Percentiles rank a stretch among this genome's conserved stretches.
These are phyloP conservation scores for Siphamia tubifer DNA, from an alignment of 2,113 vertebrate species.

Conservation along the genomic window DNA sequence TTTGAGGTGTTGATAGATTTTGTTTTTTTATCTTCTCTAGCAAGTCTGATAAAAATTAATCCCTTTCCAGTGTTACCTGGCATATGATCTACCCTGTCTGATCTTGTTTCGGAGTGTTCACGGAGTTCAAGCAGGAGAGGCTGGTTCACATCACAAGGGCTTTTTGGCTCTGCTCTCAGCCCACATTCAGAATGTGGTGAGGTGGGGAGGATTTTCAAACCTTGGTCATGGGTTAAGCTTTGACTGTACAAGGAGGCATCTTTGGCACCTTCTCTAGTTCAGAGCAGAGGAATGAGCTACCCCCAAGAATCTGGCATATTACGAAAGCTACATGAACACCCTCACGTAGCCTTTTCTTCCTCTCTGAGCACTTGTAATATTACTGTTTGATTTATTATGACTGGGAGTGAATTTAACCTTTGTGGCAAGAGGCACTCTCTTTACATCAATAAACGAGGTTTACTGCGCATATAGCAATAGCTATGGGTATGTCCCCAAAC, in stretches of 20 bases:
- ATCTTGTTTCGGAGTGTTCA: conserved; percentile 1
- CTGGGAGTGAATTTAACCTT: conserved; percentile 2
- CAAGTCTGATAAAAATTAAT: conserved; percentile 23
- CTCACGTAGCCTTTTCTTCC: conserved; percentile 58
- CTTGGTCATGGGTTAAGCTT: conserved; percentile 41
- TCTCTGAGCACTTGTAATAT: background rate
- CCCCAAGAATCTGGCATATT: conserved; percentile 42
- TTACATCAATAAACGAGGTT: conserved; percentile 14
- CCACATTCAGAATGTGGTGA: conserved; percentile 22
- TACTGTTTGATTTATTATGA: conserved; percentile 22
- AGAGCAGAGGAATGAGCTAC: conserved; percentile 28
- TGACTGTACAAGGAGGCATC: conserved; percentile 38
- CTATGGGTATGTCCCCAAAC: too few species aligned
- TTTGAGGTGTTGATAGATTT: background rate
- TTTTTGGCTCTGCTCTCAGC: conserved; percentile 44
- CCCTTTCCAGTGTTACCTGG: conserved; percentile 26
- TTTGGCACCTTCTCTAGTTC: conserved; percentile 36
- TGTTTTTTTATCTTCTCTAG: conserved; percentile 2
- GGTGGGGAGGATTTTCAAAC: conserved; percentile 40
- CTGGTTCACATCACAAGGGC: conserved; percentile 49
- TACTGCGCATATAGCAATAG: too few species aligned
- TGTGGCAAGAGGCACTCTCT: background rate
- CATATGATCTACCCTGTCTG: conserved; percentile 26
- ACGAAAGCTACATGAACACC: conserved; percentile 42
- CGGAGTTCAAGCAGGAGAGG: conserved; percentile 2